Evolutionary conservation across 2,797 vertebrate genomes (phyloP), one percentile per base, ranked within the genome.

Genomic region (Acestrorhynchus altus): DNA sequence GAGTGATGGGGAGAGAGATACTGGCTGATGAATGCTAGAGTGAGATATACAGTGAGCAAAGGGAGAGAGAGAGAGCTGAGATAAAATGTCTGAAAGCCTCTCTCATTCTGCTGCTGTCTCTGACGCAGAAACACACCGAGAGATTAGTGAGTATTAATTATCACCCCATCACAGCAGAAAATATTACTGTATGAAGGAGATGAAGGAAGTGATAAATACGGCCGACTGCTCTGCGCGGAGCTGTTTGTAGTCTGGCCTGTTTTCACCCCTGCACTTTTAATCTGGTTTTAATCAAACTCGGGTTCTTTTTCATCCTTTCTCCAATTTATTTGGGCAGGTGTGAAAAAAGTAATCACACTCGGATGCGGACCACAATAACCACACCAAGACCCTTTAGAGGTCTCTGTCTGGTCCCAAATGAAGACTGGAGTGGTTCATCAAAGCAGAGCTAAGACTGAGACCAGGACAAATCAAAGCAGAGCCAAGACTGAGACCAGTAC

Each of bases 61-160:
- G 42, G n/a, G 22, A 67, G 22, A 28, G 42, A 28, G 64, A 67
- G 64, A 47, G 64, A 65, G 63, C 20, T 10, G 63, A 40, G 44
- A 28, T 64, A 42, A 64, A 22, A 13, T 15, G 26, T 64, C 46
- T 60, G 57, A 31, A 63, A 18, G 24, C 35, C 24, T 66, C 42
- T 28, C 46, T 64, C 60, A 63, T 74, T 74, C 63, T 3, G 8
- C 28, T 20, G n/a, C 11, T 39, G 18, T 35, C 63, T 61, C 16
- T 63, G 73, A 60, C 79, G 60, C 74, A 77, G 77, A 42, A 71
- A 63, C 72, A 72, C 35, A 71, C 2, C 84, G 77, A 85, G 84
- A 86, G 67, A 82, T 76, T 75, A 76, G 59, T 76, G 46, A 49
- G 51, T 79, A 82, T 84, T 86, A 87, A 88, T 87, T 86, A 78